Conservation (phyloP, 92 coral and sea anemone species). For the Isaurus tuberculatus region DNA sequence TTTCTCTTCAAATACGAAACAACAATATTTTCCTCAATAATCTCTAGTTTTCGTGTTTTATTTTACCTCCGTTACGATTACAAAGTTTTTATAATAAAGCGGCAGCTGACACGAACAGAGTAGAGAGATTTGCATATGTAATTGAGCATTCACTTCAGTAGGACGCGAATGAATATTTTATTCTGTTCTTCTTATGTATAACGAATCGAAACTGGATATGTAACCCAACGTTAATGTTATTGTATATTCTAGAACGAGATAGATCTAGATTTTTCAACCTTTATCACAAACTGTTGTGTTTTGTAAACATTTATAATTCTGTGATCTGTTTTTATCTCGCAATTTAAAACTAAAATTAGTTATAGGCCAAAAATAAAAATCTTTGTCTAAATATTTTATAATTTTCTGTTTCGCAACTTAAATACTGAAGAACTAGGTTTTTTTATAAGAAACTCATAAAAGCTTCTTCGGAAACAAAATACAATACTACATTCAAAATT, state of each 20-base stretch:
- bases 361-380: background rate
- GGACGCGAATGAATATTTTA: constrained; percentile 47
- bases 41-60: background rate
- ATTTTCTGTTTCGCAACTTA: background rate
- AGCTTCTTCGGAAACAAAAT: background rate
- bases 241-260: background rate
- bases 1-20: background rate
- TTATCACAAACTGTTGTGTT: background rate
- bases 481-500: background rate
- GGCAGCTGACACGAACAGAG: background rate
- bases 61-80: background rate
- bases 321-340: background rate
- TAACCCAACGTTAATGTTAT: background rate
- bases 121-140: background rate
- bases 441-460: too few relatives aligned
- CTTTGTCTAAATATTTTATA: background rate
- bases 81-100: background rate
- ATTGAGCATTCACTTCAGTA: background rate
- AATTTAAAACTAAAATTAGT: constrained; percentile 24
- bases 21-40: background rate
- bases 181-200: background rate
- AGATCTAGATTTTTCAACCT: background rate
- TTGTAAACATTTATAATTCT: constrained; percentile 1
- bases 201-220: background rate
- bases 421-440: too few relatives aligned